phyloP scores from a whole-genome alignment of 1,140 invertebrate genomes.

The Caenorhabditis inopinata region DNA sequence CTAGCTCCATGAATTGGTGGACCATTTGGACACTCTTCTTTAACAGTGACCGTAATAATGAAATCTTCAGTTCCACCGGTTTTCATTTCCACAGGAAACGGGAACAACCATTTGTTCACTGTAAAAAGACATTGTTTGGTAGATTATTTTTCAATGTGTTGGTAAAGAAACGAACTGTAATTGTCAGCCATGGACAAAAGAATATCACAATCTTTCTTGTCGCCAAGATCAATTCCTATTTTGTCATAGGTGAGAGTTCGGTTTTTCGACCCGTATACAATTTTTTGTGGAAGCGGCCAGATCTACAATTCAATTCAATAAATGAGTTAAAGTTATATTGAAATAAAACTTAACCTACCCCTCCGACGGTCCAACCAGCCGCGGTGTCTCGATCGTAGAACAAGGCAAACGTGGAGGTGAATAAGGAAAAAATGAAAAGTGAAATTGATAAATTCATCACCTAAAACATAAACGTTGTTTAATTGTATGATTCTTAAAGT shows the following conservation, averaged over 20 bases:
- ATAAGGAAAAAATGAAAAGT: neutral
- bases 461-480: neutral
- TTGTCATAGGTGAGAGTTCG: constrained; percentile 45
- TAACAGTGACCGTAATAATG: constrained; percentile 40
- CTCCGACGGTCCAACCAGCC: constrained; percentile 42
- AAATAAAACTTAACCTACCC: constrained; percentile 7
- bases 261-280: constrained; percentile 44
- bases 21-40: constrained; percentile 28
- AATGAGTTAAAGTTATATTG: neutral
- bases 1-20: constrained; percentile 27
- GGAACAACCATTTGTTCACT: constrained; percentile 48
- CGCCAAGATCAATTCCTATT: constrained; percentile 48
- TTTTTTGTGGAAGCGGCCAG: constrained; percentile 48
- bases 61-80: constrained; percentile 44
- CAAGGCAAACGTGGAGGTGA: constrained; percentile 12
- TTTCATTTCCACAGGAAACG: constrained; percentile 40
- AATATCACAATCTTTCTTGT: constrained; percentile 47
- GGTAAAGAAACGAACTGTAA: constrained; percentile 38
- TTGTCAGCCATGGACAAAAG: constrained; percentile 18
- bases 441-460: neutral
- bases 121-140: neutral
- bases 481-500: too few relatives aligned
- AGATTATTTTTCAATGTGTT: too few relatives aligned
- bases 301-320: constrained; percentile 15
- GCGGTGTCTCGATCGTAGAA: constrained; percentile 41